Evolutionary conservation across 30 jellyfish, hydroid and myxozoan genomes (phyloP).

Genomic region (Pseudorhiza aurosa): DNA sequence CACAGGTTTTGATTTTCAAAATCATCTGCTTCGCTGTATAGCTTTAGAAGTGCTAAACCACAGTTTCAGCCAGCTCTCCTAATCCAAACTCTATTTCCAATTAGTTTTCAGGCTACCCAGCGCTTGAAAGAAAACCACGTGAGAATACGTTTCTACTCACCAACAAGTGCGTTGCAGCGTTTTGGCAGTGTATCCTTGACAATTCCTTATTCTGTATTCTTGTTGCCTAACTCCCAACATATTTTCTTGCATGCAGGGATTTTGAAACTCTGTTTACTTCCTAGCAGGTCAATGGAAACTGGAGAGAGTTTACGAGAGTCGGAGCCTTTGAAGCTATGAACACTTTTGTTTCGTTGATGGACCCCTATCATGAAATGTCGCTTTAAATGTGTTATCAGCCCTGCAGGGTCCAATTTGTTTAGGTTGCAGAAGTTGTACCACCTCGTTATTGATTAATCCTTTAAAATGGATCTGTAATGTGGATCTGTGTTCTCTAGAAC

Average conservation of each 20-base stretch:
- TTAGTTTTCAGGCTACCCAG: too few relatives aligned
- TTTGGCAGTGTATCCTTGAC: too few relatives aligned
- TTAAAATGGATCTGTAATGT: too few relatives aligned
- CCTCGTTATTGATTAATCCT: not conserved
- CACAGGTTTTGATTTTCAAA: conserved; percentile 36
- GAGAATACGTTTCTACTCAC: too few relatives aligned
- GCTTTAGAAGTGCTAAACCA: conserved; percentile 36
- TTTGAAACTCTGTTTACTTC: too few relatives aligned
- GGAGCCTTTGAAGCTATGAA: conserved; percentile 11
- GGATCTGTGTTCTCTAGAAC: too few relatives aligned
- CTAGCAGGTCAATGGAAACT: too few relatives aligned
- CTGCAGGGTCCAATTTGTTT: not conserved
- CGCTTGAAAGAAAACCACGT: too few relatives aligned
- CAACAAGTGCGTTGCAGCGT: too few relatives aligned
- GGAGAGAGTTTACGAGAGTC: not conserved
- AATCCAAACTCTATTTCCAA: conserved; percentile 18
- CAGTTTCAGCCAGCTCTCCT: conserved; percentile 25
- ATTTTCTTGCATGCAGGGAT: too few relatives aligned
- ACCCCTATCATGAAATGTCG: conserved; percentile 18
- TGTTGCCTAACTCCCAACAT: too few relatives aligned
- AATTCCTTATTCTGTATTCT: too few relatives aligned
- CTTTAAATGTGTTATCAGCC: not conserved
- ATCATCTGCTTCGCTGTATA: conserved; percentile 49
- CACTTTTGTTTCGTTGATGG: not conserved
- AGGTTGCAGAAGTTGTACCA: not conserved